Base-by-base conservation (phyloP, 2,797 vertebrate species). In the Pantherophis alleghaniensis region DNA sequence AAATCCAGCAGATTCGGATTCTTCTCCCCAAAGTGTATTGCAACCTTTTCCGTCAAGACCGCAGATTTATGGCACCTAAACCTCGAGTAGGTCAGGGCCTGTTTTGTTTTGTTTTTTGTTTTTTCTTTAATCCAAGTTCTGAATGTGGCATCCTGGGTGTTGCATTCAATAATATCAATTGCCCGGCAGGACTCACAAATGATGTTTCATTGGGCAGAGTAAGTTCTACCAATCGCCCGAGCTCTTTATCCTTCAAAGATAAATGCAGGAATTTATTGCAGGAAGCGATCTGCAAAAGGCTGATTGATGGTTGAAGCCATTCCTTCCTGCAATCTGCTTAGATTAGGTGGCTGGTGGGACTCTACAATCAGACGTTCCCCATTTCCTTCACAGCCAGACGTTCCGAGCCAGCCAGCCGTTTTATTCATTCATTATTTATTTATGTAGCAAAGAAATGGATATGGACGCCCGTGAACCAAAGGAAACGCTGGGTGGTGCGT, bases 101-200 rank as follows among this genome's bases (percentile, higher is more conserved):
- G 37, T 2, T n/a, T n/a, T 6, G 5, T 61, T 5, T 14, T n/a
- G 13, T 14, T 11, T 3, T 3, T 14, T 11, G 3, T n/a, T 6
- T 18, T 16, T 5, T 16, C 22, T 57, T 57, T 83, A 4, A 42
- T 42, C 69, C 32, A 20, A 22, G 7, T 9, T 24, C 66, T 16
- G n/a, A 56, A 90, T 18, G 28, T 3, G 24, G 55, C 55, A 26
- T 42, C n/a, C n/a, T 26, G 22, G 66, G 90, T 2, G 2, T 83
- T 26, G 66, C 55, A 47, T 83, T 83, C 90, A 47, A 3, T 11
- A 57, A 59, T 59, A 26, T 83, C 42, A 47, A 83, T 91, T 42
- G 42, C 90, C 22, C 9, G 1, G 69, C 74, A 47, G 55, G 55
- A 37, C 55, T 13, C 47, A 37, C 12, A 42, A 37, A 56, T 20